Conservation (phyloP, 2,113 vertebrate genomes). For the Campylorhamphus procurvoides region DNA sequence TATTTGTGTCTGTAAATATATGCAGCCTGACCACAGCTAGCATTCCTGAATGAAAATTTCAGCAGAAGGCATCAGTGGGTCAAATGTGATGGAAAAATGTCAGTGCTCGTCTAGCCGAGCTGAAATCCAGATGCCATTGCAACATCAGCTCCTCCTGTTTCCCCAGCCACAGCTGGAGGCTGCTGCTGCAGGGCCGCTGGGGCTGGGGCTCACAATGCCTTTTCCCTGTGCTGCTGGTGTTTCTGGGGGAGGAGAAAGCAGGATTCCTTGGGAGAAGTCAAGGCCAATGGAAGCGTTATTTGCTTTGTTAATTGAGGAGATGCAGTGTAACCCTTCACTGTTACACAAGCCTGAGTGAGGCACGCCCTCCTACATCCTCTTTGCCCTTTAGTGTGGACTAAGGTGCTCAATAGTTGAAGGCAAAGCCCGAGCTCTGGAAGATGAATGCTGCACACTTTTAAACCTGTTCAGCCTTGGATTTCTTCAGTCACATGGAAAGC, state of each 20-base stretch:
- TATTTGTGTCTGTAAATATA: constrained; percentile 38
- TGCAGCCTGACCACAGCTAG: constrained; percentile 33
- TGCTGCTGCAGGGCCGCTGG: not conserved
- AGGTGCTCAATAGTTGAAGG: not conserved
- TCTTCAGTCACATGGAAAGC: not conserved
- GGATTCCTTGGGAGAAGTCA: not conserved
- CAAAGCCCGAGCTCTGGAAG: not conserved
- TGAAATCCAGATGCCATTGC: constrained; percentile 29
- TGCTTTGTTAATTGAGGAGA: not conserved
- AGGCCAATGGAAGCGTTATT: not conserved
- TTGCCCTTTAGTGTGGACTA: not conserved
- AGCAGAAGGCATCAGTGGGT: not conserved
- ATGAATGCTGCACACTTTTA: not conserved
- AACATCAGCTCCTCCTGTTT: not conserved
- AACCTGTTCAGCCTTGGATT: not conserved
- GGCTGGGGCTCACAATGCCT: not conserved
- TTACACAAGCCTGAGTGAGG: not conserved
- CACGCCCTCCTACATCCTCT: too few species aligned
- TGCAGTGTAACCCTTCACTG: not conserved
- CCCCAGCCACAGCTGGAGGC: not conserved
- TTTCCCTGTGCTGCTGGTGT: not conserved
- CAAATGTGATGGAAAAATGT: constrained; percentile 35
- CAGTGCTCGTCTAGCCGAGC: not conserved
- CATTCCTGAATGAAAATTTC: constrained; percentile 37
- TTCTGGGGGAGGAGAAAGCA: not conserved